Evolutionary conservation across 2,888 invertebrate genomes (phyloP), one percentile per base, ranked within the genome.

Genomic region (Aspidiotus rigidus): DNA sequence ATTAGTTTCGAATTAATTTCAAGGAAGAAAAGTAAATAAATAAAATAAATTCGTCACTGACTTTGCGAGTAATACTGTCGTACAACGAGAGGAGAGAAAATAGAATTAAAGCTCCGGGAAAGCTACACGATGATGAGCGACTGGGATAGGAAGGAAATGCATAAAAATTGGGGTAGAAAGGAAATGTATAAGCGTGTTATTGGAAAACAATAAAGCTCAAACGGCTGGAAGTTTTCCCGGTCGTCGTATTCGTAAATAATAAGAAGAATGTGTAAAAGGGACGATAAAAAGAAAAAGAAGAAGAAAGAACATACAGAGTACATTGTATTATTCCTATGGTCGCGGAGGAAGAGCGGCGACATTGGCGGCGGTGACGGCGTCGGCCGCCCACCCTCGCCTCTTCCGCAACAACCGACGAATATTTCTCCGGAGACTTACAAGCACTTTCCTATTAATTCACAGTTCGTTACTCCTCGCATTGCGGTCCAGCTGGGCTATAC

Each of bases 141-240:
- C 56, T 55, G 42, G 44, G 42, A 57, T 57, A 15, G 15, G 64
- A 64, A 64, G 56, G 56, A 64, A 66, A 66, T 28, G 57, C 56
- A 56, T 44, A 57, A 66, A 59, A 66, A 66, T 66, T 57, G 59
- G 44, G 44, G 66, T 57, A 66, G 59, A 57, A 42, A 57, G 57
- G 57, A 59, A 66, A 66, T 57, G 66, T 59, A 59, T 66, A 66
- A 41, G 66, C 59, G 59, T 59, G 66, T 66, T 66, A 66, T 66
- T 59, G 66, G 66, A 66, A 66, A 66, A 66, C 66, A 66, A 66
- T 66, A 66, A 66, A 66, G 66, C 59, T 66, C 66, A 66, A 66
- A 66, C 66, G 66, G 66, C 66, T 66, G 66, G 57, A 64, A 59
- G 66, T 66, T 66, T 59, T 66, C 66, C 66, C 57, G 57, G 28